Conservation (phyloP, 2,797 vertebrate genomes). For the Setipinna tenuifilis region DNA sequence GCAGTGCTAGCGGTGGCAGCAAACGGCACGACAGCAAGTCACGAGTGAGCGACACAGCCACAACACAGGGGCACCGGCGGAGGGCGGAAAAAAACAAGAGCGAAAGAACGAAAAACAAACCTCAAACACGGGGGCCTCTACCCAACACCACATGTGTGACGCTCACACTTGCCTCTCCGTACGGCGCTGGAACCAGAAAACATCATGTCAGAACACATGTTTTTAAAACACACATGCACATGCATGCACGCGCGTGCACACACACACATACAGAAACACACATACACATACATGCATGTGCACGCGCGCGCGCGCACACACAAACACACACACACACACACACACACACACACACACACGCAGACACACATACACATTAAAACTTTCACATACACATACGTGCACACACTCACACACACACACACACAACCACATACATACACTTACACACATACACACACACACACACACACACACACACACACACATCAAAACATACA, state of each 20-base stretch:
- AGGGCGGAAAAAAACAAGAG: not conserved
- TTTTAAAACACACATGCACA: not conserved
- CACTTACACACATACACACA: not conserved
- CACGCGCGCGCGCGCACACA: too few relatives aligned
- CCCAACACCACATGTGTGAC: conserved; percentile 12
- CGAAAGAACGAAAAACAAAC: not conserved
- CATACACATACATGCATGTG: too few relatives aligned
- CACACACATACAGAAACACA: too few relatives aligned
- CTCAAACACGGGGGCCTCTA: not conserved
- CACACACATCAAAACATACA: too few relatives aligned
- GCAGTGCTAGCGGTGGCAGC: not conserved
- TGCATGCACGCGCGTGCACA: too few relatives aligned
- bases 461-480: too few relatives aligned
- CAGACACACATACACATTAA: too few relatives aligned
- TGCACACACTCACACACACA: too few relatives aligned
- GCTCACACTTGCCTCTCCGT: not conserved
- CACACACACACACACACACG: too few relatives aligned
- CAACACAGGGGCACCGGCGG: not conserved
- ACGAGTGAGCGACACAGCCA: not conserved
- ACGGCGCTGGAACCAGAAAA: not conserved
- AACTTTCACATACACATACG: too few relatives aligned
- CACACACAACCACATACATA: too few relatives aligned
- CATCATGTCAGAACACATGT: conserved; percentile 26
- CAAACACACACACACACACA: too few relatives aligned
- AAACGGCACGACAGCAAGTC: not conserved